These are phyloP conservation scores for Catharus fuscescens DNA, from an alignment of 2,113 vertebrate genomes.

Conservation along the genomic window DNA sequence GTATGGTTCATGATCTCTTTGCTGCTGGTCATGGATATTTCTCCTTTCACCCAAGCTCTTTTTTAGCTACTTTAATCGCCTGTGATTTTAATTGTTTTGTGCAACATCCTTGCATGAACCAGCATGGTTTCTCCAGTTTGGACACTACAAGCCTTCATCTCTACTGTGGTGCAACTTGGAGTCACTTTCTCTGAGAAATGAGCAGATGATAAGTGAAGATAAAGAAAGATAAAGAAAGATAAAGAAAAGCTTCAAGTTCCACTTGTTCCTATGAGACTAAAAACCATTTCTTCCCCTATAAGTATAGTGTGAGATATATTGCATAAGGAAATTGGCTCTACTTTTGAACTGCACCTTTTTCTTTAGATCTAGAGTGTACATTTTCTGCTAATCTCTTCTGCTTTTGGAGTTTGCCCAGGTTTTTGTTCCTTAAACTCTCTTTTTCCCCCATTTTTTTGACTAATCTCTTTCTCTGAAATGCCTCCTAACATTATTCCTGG, in stretches of 20 bases:
- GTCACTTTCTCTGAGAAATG: background rate
- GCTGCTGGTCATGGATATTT: background rate
- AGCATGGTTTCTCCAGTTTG: background rate
- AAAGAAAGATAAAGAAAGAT: too few relatives aligned
- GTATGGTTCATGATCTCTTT: background rate
- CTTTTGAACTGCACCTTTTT: background rate
- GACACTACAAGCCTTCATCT: background rate
- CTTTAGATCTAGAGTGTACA: background rate
- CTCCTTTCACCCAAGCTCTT: background rate
- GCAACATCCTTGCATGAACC: background rate
- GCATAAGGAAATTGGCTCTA: background rate
- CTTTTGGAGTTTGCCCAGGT: background rate
- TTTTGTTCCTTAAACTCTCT: background rate
- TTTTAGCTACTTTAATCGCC: background rate
- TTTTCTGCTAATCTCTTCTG: background rate
- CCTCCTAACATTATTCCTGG: background rate
- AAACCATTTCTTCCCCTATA: background rate
- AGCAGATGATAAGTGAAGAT: background rate
- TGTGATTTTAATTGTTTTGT: background rate
- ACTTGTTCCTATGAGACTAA: background rate
- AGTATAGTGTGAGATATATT: background rate
- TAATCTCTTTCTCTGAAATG: background rate
- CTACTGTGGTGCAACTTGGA: background rate
- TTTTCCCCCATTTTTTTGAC: fast-evolving
- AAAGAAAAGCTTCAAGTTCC: background rate